Percentiles rank a stretch among this genome's conserved stretches.
Conservation (phyloP, 2,888 invertebrate genomes). For the Hanleya hanleyi region DNA sequence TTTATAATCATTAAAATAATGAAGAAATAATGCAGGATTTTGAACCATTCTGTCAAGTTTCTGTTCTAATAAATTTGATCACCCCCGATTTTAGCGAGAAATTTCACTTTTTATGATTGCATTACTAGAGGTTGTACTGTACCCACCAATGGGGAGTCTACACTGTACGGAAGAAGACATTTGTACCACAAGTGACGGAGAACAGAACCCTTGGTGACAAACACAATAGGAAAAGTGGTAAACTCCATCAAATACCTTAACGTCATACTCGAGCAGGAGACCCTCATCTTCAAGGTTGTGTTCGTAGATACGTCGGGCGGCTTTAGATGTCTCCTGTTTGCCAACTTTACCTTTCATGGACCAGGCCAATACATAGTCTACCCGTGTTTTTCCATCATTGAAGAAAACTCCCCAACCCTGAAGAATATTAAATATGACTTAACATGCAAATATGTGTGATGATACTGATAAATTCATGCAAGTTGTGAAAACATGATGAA, state of each 20-base stretch:
- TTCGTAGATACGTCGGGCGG: conserved; percentile 77
- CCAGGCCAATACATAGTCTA: conserved; percentile 90
- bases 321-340: conserved; percentile 77
- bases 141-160: too few relatives aligned
- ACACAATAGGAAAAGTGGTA: neutral
- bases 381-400: conserved; percentile 78
- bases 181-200: neutral
- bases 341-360: conserved; percentile 78
- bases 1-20: too few relatives aligned
- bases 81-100: too few relatives aligned
- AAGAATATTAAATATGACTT: conserved; percentile 14
- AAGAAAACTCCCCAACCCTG: conserved; percentile 68
- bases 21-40: too few relatives aligned
- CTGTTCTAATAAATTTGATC: too few relatives aligned
- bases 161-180: too few relatives aligned
- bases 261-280: conserved; percentile 87
- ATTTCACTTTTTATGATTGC: too few relatives aligned
- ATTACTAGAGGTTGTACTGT: too few relatives aligned
- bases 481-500: neutral
- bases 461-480: neutral
- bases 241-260: too few relatives aligned
- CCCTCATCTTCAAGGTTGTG: conserved; percentile 88
- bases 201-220: neutral
- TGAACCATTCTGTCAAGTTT: too few relatives aligned
- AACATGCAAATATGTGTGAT: neutral